A percentile compares a stretch with the other conserved stretches of the same genome.
Conservation (phyloP, 2,113 vertebrate genomes). For the Alligator mississippiensis region DNA sequence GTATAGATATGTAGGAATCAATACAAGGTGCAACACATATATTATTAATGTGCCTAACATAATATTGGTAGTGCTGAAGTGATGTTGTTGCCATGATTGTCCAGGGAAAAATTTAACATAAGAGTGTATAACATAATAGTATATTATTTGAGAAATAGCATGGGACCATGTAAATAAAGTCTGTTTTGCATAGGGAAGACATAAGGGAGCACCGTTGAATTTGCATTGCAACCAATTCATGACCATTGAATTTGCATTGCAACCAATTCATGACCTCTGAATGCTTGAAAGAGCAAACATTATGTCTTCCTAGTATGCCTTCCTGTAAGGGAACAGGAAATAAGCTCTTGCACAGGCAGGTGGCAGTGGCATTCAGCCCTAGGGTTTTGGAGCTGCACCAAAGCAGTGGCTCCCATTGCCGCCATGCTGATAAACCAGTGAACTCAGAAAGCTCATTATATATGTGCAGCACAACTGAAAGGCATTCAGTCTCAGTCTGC, state of each 20-base stretch:
- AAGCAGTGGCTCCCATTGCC: background rate
- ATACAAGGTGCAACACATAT: background rate
- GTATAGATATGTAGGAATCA: background rate
- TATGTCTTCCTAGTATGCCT: background rate
- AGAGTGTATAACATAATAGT: too few relatives aligned
- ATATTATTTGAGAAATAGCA: background rate
- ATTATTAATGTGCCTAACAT: background rate
- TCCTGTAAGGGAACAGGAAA: background rate
- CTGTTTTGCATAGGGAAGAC: background rate
- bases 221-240: background rate
- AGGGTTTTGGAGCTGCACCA: too few relatives aligned
- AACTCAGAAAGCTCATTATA: too few relatives aligned
- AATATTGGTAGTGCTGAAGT: too few relatives aligned
- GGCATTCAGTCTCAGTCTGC: too few relatives aligned
- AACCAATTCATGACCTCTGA: background rate
- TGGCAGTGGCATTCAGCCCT: too few relatives aligned
- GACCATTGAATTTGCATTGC: background rate
- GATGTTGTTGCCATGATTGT: too few relatives aligned
- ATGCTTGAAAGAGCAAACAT: background rate
- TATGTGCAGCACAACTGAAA: too few relatives aligned
- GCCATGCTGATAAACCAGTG: too few relatives aligned
- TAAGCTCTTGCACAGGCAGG: background rate
- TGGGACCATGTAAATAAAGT: background rate
- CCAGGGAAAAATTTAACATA: too few relatives aligned
- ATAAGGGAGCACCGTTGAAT: background rate